Evolutionary conservation across 2,888 invertebrate species (phyloP), one percentile per base, ranked within the genome.

Genomic region (Yponomeuta sedellus): DNA sequence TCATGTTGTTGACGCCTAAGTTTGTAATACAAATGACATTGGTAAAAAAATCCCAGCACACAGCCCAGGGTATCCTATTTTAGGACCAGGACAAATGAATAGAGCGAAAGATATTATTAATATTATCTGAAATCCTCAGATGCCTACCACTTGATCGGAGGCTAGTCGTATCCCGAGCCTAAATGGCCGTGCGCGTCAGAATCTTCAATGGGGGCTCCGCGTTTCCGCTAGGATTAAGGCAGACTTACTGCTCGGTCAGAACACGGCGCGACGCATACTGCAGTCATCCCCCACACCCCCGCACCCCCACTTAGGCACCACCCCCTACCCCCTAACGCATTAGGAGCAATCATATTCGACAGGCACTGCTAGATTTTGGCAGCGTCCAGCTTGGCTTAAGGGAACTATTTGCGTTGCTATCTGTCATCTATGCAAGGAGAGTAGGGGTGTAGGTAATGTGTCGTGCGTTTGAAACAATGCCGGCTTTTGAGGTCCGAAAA

Each of bases 321-420:
- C 68, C 68, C 71, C 68, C 73, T 75, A 75, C 77, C 73, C 70
- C 78, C 82, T 72, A 78, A 74, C 84, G 88, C 88, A 88, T 90
- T 89, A 88, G 88, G 87, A 88, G 89, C 88, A 88, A 89, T 89
- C 90, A 91, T 89, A 89, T 89, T 88, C 88, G 88, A 88, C 86
- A 87, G 85, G 44, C 44, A 52, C 81, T 83, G 85, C 80, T 83
- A 86, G 83, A 88, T 89, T 90, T 89, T 90, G 90, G 90, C 90
- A 90, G 85, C 83, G 82, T 79, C 82, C 85, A 87, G 87, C 89
- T 88, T 88, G 86, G 84, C 80, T 82, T 80, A 64, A 67, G 40
- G 40, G 76, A 74, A 82, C 86, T 87, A 86, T 88, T 89, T 86
- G 84, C 76, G 79, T 19, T 20, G 6, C 64, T 64, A 20, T 64